Base-by-base conservation (phyloP, 2,888 invertebrate genomes). In the Netelia virgata region DNA sequence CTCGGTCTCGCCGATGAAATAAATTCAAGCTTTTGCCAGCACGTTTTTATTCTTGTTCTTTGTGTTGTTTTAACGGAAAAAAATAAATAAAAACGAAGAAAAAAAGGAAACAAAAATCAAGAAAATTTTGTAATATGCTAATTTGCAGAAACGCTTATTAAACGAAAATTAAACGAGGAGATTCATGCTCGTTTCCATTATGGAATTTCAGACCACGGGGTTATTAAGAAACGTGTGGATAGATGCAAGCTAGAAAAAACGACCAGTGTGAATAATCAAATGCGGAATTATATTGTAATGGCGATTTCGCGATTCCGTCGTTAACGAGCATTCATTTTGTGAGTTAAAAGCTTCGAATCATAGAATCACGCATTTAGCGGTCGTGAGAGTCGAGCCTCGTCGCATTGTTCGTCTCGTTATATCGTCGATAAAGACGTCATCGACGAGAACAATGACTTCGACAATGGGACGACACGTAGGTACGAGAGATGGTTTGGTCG, bases 101-200 rank as follows among this genome's bases (percentile, higher is more conserved):
- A 72, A 76, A 14, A 47, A 47, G 11, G 3, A 43, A 3, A 1
- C 2, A 47, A 47, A 47, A 28, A 57, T 10, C 11, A 16, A 69
- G 23, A 53, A 59, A 72, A 76, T 64, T 72, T 77, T 57, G 61
- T 63, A 59, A 66, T 41, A 64, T 61, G 64, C n/a, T 59, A 70
- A 64, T 72, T 64, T 64, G 5, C 28, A 16, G 11, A 36, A 50
- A 72, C 16, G 43, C 70, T 47, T 66, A 20, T 57, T 76, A 41
- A 72, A 57, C 2, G 73, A n/a, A 8, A 75, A 66, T 68, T 82
- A 73, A 36, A 77, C 61, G 70, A 50, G 72, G 76, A 70, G 76
- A 70, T 59, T 41, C 70, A 16, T 20, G 16, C 10, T 18, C 41
- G 11, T 78, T 70, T 57, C 16, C 55, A 23, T 53, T 47, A 53